A percentile compares a stretch with the other conserved stretches of the same genome.
phyloP scores from a whole-genome alignment of 2,113 vertebrate species.

The Myodes glareolus region DNA sequence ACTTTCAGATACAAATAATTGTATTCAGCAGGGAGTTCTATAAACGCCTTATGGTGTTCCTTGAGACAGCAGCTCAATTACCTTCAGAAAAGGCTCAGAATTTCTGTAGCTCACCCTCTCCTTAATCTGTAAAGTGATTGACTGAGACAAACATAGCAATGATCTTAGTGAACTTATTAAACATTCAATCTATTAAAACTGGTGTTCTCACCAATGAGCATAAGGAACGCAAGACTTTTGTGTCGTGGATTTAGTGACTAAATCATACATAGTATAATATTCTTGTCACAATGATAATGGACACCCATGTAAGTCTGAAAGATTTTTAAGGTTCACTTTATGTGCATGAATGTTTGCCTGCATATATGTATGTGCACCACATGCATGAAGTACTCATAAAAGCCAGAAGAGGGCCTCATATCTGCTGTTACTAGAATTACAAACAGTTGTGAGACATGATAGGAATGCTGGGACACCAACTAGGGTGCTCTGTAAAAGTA shows the following conservation, averaged over 20 bases:
- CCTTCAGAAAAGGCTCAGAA: neutral
- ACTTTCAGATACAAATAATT: neutral
- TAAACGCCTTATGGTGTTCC: neutral
- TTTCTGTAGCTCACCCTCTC: neutral
- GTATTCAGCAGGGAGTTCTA: neutral
- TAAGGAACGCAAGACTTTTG: neutral
- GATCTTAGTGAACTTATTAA: neutral
- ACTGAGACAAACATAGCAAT: neutral
- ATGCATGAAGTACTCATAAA: neutral
- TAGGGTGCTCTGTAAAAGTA: neutral
- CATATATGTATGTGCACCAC: neutral
- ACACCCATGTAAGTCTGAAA: neutral
- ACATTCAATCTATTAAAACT: neutral
- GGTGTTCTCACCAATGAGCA: neutral
- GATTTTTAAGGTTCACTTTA: neutral
- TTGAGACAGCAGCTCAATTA: neutral
- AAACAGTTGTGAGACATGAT: neutral
- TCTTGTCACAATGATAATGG: neutral
- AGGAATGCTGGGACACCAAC: neutral
- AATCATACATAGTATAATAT: neutral
- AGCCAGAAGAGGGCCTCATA: neutral
- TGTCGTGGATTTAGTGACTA: neutral
- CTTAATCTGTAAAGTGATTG: neutral
- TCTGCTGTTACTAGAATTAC: neutral
- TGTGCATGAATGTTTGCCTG: neutral